Conservation (phyloP, 2,113 vertebrate genomes). For the Anoura caudifer region DNA sequence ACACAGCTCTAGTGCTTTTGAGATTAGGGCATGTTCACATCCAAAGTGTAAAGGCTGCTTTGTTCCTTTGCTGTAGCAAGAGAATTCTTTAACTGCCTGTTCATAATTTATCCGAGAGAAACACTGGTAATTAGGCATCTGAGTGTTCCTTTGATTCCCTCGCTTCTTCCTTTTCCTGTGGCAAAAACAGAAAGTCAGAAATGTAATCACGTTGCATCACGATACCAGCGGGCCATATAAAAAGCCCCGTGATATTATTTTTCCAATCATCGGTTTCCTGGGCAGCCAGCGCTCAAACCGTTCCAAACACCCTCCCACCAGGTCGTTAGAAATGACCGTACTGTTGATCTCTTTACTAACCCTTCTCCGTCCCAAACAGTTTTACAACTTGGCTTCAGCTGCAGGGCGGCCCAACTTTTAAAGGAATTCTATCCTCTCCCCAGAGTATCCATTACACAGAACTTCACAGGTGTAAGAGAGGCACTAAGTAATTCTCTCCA, state of each 20-base stretch:
- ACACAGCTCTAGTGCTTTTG: slow-evolving; percentile 6
- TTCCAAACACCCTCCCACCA: slow-evolving; percentile 5
- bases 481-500: background rate
- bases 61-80: slow-evolving; percentile 26
- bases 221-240: slow-evolving; percentile 10
- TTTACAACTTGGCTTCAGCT: slow-evolving; percentile 46
- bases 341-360: background rate
- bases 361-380: background rate
- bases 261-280: background rate
- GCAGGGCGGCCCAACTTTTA: background rate
- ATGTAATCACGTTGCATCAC: slow-evolving; percentile 38
- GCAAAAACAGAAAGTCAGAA: slow-evolving; percentile 46
- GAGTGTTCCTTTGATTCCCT: background rate
- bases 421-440: background rate
- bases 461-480: background rate
- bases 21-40: slow-evolving; percentile 45
- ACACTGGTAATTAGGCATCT: background rate
- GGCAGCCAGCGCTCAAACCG: background rate
- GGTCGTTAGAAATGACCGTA: background rate
- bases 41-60: slow-evolving; percentile 15
- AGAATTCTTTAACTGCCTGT: slow-evolving; percentile 45
- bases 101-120: slow-evolving; percentile 44
- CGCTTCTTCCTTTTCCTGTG: slow-evolving; percentile 37
- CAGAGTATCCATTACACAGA: background rate
- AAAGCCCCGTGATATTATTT: slow-evolving; percentile 35